Conservation (phyloP, 2,888 invertebrate species). For the Taenaris catops region DNA sequence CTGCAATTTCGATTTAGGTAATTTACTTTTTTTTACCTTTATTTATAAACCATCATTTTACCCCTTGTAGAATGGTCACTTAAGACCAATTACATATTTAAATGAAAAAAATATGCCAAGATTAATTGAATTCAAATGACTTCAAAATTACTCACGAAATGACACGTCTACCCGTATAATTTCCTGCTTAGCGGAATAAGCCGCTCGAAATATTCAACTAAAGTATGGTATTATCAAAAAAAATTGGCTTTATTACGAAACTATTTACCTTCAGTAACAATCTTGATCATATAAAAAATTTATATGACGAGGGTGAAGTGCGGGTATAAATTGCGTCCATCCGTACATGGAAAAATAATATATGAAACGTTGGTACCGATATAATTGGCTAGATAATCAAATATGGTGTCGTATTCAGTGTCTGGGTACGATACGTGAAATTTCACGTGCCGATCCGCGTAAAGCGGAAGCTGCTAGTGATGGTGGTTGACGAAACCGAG, state of each 20-base stretch:
- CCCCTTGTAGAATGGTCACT: conserved; percentile 4
- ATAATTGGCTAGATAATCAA: conserved; percentile 15
- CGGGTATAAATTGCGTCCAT: conserved; percentile 62
- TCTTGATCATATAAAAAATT: conserved; percentile 75
- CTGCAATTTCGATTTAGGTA: too few species aligned
- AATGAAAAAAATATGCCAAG: conserved; percentile 47
- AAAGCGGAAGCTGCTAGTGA: too few species aligned
- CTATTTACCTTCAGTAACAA: conserved; percentile 59
- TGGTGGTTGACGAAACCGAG: too few species aligned
- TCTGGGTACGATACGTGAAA: too few species aligned
- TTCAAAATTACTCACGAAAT: conserved; percentile 64
- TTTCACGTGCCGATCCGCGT: too few species aligned
- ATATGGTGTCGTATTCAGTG: too few species aligned
- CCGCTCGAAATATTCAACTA: conserved; percentile 44
- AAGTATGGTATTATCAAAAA: conserved; percentile 62
- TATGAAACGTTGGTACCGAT: conserved; percentile 12
- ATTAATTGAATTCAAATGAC: conserved; percentile 66
- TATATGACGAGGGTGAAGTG: conserved; percentile 53
- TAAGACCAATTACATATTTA: conserved; percentile 10
- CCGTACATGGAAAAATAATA: conserved; percentile 33
- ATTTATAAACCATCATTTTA: conserved; percentile 17
- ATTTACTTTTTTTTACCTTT: too few species aligned
- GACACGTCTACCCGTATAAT: conserved; percentile 58
- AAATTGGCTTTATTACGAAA: conserved; percentile 76
- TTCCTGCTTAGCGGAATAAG: conserved; percentile 52